phyloP scores from a whole-genome alignment of 2,888 invertebrate species.

The Linnaemya vulpina region DNA sequence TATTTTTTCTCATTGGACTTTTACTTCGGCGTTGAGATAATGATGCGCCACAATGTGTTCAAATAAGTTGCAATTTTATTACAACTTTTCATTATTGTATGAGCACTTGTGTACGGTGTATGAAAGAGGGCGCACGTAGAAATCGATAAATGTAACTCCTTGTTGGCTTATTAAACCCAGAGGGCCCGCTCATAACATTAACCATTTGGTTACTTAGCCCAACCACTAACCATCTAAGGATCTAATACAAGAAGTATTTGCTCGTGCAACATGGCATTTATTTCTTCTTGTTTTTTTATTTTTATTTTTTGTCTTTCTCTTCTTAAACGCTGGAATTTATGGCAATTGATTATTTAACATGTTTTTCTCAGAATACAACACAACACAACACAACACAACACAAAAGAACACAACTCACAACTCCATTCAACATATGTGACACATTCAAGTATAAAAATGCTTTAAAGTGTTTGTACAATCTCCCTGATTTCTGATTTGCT shows the following conservation, averaged over 20 bases:
- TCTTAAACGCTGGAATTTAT: constrained; percentile 72
- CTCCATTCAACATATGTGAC: constrained; percentile 47
- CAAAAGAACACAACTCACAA: constrained; percentile 73
- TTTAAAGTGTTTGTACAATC: constrained; percentile 63
- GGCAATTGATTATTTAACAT: constrained; percentile 82
- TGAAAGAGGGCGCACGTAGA: constrained; percentile 28
- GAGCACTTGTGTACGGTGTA: background rate
- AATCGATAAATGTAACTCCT: constrained; percentile 61
- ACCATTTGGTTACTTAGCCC: constrained; percentile 30
- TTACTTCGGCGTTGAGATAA: constrained; percentile 61
- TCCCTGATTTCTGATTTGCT: constrained; percentile 36
- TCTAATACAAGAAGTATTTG: constrained; percentile 39
- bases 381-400: constrained; percentile 47
- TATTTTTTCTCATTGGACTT: constrained; percentile 58
- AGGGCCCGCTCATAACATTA: constrained; percentile 44
- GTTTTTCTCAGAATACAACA: constrained; percentile 77
- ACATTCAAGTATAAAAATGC: constrained; percentile 59
- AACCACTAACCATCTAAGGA: constrained; percentile 56
- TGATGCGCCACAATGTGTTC: constrained; percentile 64
- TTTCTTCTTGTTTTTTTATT: too few relatives aligned
- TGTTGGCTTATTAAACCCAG: constrained; percentile 58
- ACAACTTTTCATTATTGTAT: constrained; percentile 37
- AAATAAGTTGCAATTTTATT: constrained; percentile 61
- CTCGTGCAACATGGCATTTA: constrained; percentile 18
- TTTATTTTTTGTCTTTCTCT: constrained; percentile 8